Evolutionary conservation across 1,140 invertebrate species (phyloP).

Genomic region (Mya arenaria): DNA sequence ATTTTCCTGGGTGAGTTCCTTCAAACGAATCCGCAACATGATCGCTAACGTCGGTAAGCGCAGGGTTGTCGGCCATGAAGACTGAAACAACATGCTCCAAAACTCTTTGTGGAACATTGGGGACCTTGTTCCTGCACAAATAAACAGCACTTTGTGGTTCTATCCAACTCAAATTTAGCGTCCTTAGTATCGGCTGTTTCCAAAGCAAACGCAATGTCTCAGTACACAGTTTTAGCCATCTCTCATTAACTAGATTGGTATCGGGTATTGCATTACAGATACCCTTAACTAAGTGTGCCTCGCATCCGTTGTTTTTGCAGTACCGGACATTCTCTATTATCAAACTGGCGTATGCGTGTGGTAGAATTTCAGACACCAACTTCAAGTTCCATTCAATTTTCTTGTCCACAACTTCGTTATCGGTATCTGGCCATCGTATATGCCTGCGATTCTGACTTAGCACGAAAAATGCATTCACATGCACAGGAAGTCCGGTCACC

Average conservation of each 20-base stretch:
- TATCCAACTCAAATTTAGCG: too few relatives aligned
- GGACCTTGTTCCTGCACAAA: too few relatives aligned
- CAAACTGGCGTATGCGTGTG: constrained; percentile 49
- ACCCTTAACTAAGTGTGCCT: background rate
- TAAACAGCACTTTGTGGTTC: too few relatives aligned
- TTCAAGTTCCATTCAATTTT: constrained; percentile 68
- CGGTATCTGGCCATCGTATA: constrained; percentile 65
- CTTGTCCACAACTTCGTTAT: constrained; percentile 47
- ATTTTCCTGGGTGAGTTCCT: background rate
- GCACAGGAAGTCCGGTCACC: constrained; percentile 69
- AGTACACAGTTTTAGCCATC: constrained; percentile 3
- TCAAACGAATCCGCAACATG: background rate
- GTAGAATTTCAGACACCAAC: constrained; percentile 60
- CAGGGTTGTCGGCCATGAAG: background rate
- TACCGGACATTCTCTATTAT: background rate
- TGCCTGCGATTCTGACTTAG: constrained; percentile 68
- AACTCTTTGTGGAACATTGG: background rate
- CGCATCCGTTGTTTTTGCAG: background rate
- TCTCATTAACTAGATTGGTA: background rate
- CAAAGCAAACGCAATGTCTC: too few relatives aligned
- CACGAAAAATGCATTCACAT: constrained; percentile 71
- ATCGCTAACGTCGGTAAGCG: background rate
- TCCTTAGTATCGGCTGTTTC: too few relatives aligned
- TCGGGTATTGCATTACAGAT: constrained; percentile 13
- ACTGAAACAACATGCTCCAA: background rate